Percentiles rank a stretch among this genome's conserved stretches.
Evolutionary conservation across 2,888 invertebrate species (phyloP).

Genomic region (Hyles lineata): DNA sequence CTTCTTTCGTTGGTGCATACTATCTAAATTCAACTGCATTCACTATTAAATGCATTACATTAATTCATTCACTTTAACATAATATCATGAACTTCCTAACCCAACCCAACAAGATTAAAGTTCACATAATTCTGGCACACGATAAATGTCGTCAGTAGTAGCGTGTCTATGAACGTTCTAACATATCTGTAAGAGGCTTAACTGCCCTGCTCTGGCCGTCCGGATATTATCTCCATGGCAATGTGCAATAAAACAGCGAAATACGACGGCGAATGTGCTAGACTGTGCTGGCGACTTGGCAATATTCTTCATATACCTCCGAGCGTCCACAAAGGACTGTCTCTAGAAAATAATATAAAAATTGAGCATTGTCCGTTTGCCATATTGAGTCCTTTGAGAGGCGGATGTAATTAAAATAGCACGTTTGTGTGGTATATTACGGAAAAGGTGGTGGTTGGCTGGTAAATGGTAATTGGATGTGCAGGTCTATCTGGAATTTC

Average conservation of each 20-base stretch:
- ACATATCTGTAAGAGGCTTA: constrained; percentile 33
- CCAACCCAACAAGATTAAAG: background rate
- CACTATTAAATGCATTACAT: no score
- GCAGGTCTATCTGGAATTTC: no score
- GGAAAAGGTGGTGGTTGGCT: no score
- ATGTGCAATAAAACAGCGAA: constrained; percentile 38
- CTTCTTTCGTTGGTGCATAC: no score
- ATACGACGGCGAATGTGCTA: constrained; percentile 19
- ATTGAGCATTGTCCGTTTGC: background rate
- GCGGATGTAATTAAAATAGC: background rate
- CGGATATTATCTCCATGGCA: constrained; percentile 40
- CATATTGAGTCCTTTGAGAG: background rate
- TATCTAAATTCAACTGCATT: no score
- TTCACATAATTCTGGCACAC: background rate
- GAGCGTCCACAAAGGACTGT: constrained; percentile 2
- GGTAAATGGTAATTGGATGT: no score
- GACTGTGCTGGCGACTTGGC: constrained; percentile 21
- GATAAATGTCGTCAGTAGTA: constrained; percentile 6
- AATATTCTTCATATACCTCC: constrained; percentile 10
- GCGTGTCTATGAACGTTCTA: constrained; percentile 11
- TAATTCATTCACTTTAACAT: no score
- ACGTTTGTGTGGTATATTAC: background rate
- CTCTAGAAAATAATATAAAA: constrained; percentile 3
- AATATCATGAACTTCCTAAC: background rate
- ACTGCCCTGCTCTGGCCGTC: constrained; percentile 30